phyloP scores from a whole-genome alignment of 1,140 invertebrate species.

The Neoseiulus cucumeris region DNA sequence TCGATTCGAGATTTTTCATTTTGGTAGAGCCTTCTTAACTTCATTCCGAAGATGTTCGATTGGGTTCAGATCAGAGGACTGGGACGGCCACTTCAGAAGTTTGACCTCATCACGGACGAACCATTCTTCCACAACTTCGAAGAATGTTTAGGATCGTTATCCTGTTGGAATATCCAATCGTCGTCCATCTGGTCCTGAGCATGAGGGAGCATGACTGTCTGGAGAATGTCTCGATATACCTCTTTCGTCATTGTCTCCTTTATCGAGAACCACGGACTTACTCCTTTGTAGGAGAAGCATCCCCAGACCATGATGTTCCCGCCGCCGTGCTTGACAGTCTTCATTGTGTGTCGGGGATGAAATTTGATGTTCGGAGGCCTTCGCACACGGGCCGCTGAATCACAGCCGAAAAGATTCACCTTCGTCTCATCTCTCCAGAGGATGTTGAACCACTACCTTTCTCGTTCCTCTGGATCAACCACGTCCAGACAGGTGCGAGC shows the following conservation, averaged over 20 bases:
- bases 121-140: conserved; percentile 13
- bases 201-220: conserved; percentile 4
- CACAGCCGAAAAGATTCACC: too few species aligned
- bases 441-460: too few species aligned
- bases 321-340: neutral
- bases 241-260: too few species aligned
- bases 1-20: too few species aligned
- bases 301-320: conserved; percentile 12
- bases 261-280: conserved; percentile 12
- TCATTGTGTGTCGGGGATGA: too few species aligned
- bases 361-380: too few species aligned
- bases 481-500: too few species aligned
- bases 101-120: conserved; percentile 14
- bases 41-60: conserved; percentile 19
- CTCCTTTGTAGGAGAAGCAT: conserved; percentile 12
- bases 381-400: too few species aligned
- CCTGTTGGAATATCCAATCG: conserved; percentile 16
- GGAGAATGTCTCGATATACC: neutral
- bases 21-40: neutral
- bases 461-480: too few species aligned
- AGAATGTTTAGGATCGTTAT: conserved; percentile 17
- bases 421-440: too few species aligned
- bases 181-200: neutral
- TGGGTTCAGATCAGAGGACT: conserved; percentile 19
- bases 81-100: conserved; percentile 17